Evolutionary conservation across 2,797 vertebrate species (phyloP).

Genomic region (Threskiornis aethiopicus): DNA sequence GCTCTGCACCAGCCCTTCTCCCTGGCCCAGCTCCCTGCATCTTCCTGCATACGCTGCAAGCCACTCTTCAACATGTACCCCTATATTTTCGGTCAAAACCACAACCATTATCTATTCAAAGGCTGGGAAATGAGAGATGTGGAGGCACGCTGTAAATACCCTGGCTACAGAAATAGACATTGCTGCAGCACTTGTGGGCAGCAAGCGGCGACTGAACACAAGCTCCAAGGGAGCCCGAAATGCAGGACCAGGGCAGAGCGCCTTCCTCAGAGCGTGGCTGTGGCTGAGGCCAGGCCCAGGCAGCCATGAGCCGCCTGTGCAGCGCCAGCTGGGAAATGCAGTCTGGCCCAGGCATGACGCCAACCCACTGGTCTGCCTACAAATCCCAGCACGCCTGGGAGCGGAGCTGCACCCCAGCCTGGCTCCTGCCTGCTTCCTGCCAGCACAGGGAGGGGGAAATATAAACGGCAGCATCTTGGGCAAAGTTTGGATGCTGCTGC

Average conservation of each 20-base stretch:
- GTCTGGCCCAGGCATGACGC: background rate
- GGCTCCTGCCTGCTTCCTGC: background rate
- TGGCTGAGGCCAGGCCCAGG: rapidly evolving
- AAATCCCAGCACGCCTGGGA: slow-evolving; percentile 31
- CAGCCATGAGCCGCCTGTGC: rapidly evolving
- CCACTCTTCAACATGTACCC: no score
- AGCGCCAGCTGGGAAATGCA: background rate
- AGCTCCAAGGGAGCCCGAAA: no score
- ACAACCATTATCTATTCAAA: background rate
- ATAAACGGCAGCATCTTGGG: background rate
- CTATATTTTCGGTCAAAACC: background rate
- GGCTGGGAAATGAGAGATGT: background rate
- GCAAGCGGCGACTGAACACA: rapidly evolving
- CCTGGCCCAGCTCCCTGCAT: background rate
- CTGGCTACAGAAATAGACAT: background rate
- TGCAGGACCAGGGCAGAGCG: no score
- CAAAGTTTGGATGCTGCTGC: background rate
- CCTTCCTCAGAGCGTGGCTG: rapidly evolving
- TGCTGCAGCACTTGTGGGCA: background rate
- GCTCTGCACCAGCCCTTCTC: background rate
- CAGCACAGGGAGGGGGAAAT: background rate
- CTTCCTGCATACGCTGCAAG: rapidly evolving
- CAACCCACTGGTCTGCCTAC: background rate
- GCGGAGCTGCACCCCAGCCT: background rate
- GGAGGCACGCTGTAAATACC: background rate